Percentiles rank a stretch among this genome's conserved stretches.
These are phyloP conservation scores for Nasonia giraulti DNA, from an alignment of 1,140 invertebrate species.

Conservation along the genomic window DNA sequence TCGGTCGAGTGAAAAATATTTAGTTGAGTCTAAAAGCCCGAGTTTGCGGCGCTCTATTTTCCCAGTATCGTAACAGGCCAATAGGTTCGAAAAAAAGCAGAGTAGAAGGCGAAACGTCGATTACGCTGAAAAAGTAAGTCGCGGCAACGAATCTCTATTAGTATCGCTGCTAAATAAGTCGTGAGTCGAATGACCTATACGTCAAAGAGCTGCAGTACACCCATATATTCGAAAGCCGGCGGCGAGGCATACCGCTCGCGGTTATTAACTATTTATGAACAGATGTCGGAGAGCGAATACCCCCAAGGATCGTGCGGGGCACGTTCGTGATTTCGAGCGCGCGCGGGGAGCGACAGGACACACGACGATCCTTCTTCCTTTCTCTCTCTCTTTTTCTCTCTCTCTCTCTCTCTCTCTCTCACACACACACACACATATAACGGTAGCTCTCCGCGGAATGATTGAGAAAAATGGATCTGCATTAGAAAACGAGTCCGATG, in stretches of 20 bases:
- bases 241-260: not conserved
- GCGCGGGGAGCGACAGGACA: constrained; percentile 18
- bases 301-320: constrained; percentile 50
- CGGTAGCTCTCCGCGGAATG: not conserved
- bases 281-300: constrained; percentile 54
- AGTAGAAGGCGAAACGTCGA: constrained; percentile 21
- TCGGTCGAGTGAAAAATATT: not conserved
- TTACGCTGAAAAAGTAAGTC: constrained; percentile 49
- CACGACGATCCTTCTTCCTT: not conserved
- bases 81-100: too few relatives aligned
- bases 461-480: constrained; percentile 35
- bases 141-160: constrained; percentile 48
- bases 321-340: constrained; percentile 55
- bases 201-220: not conserved
- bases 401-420: not conserved
- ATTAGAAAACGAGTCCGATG: constrained; percentile 45
- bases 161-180: constrained; percentile 40
- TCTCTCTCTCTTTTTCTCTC: not conserved
- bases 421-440: not conserved
- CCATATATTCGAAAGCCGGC: not conserved
- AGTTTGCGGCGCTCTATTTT: not conserved
- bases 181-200: constrained; percentile 35
- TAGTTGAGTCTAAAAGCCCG: not conserved
- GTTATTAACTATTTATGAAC: constrained; percentile 60
- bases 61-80: not conserved